Evolutionary conservation across 1,140 invertebrate genomes (phyloP), one percentile per base, ranked within the genome.

Genomic region (Cylas formicarius): DNA sequence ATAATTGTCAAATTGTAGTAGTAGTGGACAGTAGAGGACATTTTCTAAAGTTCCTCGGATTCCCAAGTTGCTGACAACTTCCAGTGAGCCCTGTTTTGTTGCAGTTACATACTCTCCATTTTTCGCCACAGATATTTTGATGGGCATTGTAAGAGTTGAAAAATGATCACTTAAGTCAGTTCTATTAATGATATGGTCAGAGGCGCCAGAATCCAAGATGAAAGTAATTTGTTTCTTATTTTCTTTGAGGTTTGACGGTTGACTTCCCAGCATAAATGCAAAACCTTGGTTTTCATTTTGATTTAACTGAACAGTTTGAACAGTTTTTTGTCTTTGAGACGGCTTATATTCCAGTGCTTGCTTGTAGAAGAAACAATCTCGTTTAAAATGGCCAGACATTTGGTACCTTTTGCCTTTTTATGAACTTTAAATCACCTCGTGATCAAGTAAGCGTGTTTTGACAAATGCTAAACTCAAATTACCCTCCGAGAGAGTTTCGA

Each of bases 401-500:
- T 32, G 7, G 7, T 8, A 13, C 11, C 5, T 32, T 32, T 32
- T 11, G 29, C 6, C 11, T 32, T 6, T 32, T 6, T 32, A 6
- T 6, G 6, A 42, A 9, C 27, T 44, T 44, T 10, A n/a, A n/a
- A n/a, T n/a, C n/a, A 35, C 21, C 26, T 44, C 32, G 19, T 44
- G 19, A 26, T 48, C 44, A 10, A 47, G 29, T 4, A 47, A 24
- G 10, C 38, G 19, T 7, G 37, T 44, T 42, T 47, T 47, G 8
- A 47, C 38, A 33, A 47, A 47, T 7, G 37, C 40, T 17, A 65
- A 40, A 43, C 58, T 61, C 36, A 63, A 55, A 29, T 62, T 57
- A 0, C 57, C 42, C 16, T 43, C 41, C 8, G 9, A 16, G 18
- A 67, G 36, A 3, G 67, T 68, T 52, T 70, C 62, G 4, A 72